A percentile compares a stretch with the other conserved stretches of the same genome.
These are phyloP conservation scores for Stegostoma tigrinum DNA, from an alignment of 2,113 vertebrate genomes.

Conservation along the genomic window DNA sequence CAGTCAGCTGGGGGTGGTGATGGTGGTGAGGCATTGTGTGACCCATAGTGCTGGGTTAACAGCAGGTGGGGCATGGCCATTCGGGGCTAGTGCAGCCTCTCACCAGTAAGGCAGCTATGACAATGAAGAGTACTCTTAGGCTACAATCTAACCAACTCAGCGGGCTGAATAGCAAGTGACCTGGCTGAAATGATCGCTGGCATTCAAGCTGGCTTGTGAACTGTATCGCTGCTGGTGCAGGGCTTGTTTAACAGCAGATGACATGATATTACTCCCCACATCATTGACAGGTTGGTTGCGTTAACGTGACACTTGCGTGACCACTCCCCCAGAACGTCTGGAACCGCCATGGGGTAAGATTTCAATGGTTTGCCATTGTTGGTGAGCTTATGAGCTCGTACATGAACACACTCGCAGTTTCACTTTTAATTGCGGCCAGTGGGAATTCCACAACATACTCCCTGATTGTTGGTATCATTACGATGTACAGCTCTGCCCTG, in stretches of 20 bases:
- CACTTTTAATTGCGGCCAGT: not conserved
- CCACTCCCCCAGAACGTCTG: not conserved
- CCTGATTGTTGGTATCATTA: not conserved
- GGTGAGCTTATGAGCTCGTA: not conserved
- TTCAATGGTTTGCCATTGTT: not conserved
- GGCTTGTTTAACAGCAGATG: not conserved
- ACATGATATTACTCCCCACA: not conserved
- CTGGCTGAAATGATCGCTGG: not conserved
- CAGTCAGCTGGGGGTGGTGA: not conserved
- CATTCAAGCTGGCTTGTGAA: not conserved
- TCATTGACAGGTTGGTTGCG: not conserved
- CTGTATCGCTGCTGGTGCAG: not conserved
- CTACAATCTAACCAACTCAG: not conserved
- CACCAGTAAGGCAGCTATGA: not conserved
- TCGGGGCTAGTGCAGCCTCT: not conserved
- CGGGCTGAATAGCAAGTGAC: not conserved
- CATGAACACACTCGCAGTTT: not conserved
- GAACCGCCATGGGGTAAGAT: not conserved
- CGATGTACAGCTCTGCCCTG: not conserved
- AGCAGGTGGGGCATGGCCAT: not conserved
- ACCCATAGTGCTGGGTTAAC: not conserved
- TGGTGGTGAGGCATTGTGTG: not conserved
- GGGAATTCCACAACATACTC: not conserved
- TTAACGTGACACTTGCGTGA: not conserved
- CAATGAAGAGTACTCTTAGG: not conserved